Base-by-base conservation (phyloP, 2,888 invertebrate genomes). In the Aphelenchoides bicaudatus region DNA sequence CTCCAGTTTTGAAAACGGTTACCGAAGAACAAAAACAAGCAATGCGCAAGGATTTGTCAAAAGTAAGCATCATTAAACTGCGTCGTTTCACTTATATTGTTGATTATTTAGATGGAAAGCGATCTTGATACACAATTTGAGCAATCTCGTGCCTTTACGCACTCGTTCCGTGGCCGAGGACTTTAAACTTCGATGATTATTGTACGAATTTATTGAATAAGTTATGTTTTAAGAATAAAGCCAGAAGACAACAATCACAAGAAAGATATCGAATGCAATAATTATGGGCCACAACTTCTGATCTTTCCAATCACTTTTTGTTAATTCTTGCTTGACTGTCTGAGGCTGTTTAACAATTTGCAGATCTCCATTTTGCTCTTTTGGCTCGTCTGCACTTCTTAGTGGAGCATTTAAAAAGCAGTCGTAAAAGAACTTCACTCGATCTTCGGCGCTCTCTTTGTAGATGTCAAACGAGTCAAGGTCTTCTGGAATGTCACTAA, bases 391-490 rank as follows among this genome's bases (percentile, higher is more conserved):
- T 2, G 1, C n/a, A 19, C 16, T n/a, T 49, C 38, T 10, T 16
- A 23, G 52, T 10, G 23, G 37, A 8, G 52, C 28, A 21, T 37
- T 51, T 2, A 38, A 16, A 29, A 52, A 51, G 38, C 28, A 30
- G 3, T 51, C 52, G 52, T 51, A 51, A 23, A 21, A 38, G 37
- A 51, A 51, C 3, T 51, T 51, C 2, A 51, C 52, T 6, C 52
- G 52, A 51, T 51, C 52, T 3, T 51, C 52, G 38, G 52, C 2
- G 19, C 21, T 37, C 25, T 51, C 52, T 10, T 23, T 1, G 37
- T 51, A 51, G 6, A 51, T 28, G 37, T 51, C 52, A 3, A 39
- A 39, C 31, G 13, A 23, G 8, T 16, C 4, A 8, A 16, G 1
- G 2, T 13, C 10, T 3, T 30, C 52, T 13, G 52, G 52, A 8